A percentile compares a stretch with the other conserved stretches of the same genome.
Evolutionary conservation across 2,888 invertebrate species (phyloP).

Genomic region (Mimachlamys varia): DNA sequence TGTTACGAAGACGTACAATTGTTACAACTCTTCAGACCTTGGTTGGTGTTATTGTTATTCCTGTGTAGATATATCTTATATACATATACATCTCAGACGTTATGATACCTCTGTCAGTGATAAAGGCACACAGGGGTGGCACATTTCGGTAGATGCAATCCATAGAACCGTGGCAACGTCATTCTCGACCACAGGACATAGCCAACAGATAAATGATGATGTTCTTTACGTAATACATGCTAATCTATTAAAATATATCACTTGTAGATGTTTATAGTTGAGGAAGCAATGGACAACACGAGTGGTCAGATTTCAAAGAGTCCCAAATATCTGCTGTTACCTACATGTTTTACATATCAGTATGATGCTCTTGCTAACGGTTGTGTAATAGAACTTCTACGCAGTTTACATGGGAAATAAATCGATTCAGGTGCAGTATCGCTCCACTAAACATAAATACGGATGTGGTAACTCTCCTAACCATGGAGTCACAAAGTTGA

Average conservation of each 20-base stretch:
- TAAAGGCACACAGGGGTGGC: neutral
- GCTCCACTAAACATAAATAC: neutral
- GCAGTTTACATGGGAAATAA: conserved; percentile 29
- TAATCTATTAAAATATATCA: conserved; percentile 33
- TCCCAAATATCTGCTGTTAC: neutral
- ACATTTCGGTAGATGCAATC: neutral
- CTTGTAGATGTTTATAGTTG: neutral
- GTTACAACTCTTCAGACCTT: neutral
- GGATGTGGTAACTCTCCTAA: conserved; percentile 24
- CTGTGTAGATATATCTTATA: neutral
- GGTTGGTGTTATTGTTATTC: neutral
- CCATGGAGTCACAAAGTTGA: conserved; percentile 31
- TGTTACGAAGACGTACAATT: neutral
- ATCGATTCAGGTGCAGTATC: neutral
- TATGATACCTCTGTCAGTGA: neutral
- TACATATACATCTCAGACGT: neutral
- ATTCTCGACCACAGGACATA: neutral
- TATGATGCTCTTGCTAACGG: neutral
- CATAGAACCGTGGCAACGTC: neutral
- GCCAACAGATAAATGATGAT: neutral
- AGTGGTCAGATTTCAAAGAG: neutral
- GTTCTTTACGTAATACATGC: neutral
- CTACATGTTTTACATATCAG: neutral
- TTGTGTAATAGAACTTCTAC: conserved; percentile 4
- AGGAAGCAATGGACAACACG: neutral